Evolutionary conservation across 2,113 vertebrate species (phyloP).

Genomic region (Isichthys henryi): DNA sequence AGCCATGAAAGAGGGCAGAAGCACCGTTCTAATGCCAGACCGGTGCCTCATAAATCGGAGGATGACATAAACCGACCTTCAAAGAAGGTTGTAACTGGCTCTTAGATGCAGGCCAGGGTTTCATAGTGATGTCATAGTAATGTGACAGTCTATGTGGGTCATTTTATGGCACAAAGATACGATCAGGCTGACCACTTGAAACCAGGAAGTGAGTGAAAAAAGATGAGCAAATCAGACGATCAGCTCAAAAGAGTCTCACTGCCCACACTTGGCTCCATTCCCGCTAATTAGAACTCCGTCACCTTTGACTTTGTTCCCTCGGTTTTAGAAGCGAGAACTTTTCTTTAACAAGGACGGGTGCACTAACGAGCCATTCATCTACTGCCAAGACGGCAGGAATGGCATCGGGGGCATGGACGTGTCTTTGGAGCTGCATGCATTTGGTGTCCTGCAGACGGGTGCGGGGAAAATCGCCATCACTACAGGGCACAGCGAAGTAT

Average conservation of each 20-base stretch:
- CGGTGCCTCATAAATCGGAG: too few species aligned
- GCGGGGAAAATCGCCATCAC: neutral
- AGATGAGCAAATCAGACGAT: neutral
- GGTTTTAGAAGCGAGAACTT: neutral
- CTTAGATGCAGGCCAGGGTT: too few species aligned
- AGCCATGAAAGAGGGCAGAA: too few species aligned
- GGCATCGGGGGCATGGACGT: neutral
- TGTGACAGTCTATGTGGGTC: neutral
- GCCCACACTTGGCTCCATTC: conserved; percentile 33
- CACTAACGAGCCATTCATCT: conserved; percentile 35
- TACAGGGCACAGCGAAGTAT: neutral
- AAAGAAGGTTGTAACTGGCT: too few species aligned
- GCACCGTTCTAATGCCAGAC: too few species aligned
- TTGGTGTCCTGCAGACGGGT: neutral
- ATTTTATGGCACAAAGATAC: neutral
- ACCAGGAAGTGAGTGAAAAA: neutral
- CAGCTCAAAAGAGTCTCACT: conserved; percentile 25
- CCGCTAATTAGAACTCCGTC: conserved; percentile 28
- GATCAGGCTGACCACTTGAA: neutral
- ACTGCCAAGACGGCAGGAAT: conserved; percentile 33
- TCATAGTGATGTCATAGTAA: too few species aligned
- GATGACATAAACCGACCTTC: too few species aligned
- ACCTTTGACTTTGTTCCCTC: conserved; percentile 26
- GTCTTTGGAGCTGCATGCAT: neutral
- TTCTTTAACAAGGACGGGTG: conserved; percentile 40